A percentile compares a stretch with the other conserved stretches of the same genome.
Conservation (phyloP, 2,888 invertebrate genomes). For the Nematopogon swammerdamellus region DNA sequence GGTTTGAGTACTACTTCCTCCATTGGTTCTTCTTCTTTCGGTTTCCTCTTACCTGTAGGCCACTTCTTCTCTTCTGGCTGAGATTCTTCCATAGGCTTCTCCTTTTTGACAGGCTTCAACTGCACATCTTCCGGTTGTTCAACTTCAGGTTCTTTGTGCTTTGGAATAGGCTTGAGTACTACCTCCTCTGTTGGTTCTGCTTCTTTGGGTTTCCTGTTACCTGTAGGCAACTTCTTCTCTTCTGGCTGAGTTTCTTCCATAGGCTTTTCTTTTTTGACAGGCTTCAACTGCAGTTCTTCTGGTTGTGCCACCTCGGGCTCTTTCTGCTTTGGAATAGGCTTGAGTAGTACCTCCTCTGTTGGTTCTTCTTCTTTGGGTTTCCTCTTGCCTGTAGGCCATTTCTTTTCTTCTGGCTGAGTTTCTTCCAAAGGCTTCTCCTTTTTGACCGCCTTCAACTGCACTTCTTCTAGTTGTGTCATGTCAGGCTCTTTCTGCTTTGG, state of each 20-base stretch:
- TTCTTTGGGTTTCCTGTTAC: slow-evolving; percentile 14
- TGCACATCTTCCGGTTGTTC: slow-evolving; percentile 16
- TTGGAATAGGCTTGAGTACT: slow-evolving; percentile 27
- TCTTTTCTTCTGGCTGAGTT: slow-evolving; percentile 17
- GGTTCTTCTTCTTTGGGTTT: slow-evolving; percentile 7
- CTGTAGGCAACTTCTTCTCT: slow-evolving; percentile 14
- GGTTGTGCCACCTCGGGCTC: slow-evolving; percentile 20
- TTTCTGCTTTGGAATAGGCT: slow-evolving; percentile 28
- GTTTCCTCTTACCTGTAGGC: slow-evolving; percentile 18
- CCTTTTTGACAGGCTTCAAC: slow-evolving; percentile 19
- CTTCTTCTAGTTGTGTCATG: slow-evolving; percentile 18
- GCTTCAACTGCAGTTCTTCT: slow-evolving; percentile 11
- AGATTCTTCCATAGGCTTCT: slow-evolving; percentile 22
- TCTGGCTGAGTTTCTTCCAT: slow-evolving; percentile 20
- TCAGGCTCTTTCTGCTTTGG: slow-evolving; percentile 21
- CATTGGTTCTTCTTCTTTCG: slow-evolving; percentile 20
- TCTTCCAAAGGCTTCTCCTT: slow-evolving; percentile 18
- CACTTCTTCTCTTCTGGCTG: slow-evolving; percentile 18
- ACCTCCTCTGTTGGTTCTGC: slow-evolving; percentile 12
- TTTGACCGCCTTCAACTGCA: slow-evolving; percentile 11
- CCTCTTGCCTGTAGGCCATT: slow-evolving; percentile 16
- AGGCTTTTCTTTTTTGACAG: slow-evolving; percentile 13
- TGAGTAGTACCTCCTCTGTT: slow-evolving; percentile 17
- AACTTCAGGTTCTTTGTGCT: slow-evolving; percentile 21
- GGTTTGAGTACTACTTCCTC: slow-evolving; percentile 19